Evolutionary conservation across 2,113 vertebrate species (phyloP).

Genomic region (Leiothrix lutea): DNA sequence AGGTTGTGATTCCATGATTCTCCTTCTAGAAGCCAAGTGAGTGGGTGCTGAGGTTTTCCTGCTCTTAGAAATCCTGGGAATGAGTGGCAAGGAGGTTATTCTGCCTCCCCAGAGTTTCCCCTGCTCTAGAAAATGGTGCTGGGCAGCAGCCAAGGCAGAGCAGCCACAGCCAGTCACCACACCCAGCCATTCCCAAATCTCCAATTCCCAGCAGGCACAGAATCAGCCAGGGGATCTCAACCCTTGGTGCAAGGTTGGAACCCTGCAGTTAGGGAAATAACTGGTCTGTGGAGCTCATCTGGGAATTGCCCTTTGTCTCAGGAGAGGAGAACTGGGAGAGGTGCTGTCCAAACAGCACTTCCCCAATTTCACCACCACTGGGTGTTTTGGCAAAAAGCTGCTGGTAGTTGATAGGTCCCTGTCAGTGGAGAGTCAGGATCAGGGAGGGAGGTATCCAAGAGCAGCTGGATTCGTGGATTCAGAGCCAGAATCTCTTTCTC

Average conservation of each 20-base stretch:
- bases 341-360: neutral
- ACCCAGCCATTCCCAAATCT: neutral
- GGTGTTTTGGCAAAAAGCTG: neutral
- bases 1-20: neutral
- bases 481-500: neutral
- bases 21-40: neutral
- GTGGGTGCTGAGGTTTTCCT: neutral
- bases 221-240: neutral
- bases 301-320: neutral
- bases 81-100: neutral
- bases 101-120: neutral
- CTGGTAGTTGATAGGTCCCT: accelerated
- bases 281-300: accelerated
- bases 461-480: neutral
- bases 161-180: neutral
- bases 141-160: neutral
- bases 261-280: neutral
- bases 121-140: neutral
- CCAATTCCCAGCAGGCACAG: neutral
- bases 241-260: neutral
- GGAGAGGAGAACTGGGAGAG: neutral
- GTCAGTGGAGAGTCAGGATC: neutral
- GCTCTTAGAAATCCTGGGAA: neutral
- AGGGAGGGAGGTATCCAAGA: neutral
- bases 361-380: neutral